Conservation (phyloP, 1,140 invertebrate species). For the Belonocnema kinseyi region DNA sequence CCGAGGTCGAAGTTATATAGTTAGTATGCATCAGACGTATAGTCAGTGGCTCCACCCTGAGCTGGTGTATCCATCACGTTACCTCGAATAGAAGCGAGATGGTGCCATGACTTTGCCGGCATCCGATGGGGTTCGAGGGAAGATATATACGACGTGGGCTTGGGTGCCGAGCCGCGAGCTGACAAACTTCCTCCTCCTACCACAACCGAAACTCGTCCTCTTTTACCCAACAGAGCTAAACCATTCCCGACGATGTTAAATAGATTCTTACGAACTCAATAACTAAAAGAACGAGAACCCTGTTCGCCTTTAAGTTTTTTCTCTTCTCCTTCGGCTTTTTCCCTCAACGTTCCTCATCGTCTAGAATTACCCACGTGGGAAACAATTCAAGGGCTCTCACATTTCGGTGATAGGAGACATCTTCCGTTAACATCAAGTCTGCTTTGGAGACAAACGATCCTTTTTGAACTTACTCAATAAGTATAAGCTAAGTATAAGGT, state of each 20-base stretch:
- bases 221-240: conserved; percentile 47
- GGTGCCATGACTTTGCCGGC: conserved; percentile 44
- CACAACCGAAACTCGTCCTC: conserved; percentile 35
- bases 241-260: conserved; percentile 62
- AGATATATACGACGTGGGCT: conserved; percentile 67
- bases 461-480: not conserved
- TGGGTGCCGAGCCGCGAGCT: conserved; percentile 65
- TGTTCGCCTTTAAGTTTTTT: conserved; percentile 45
- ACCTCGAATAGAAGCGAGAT: conserved; percentile 44
- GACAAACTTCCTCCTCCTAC: conserved; percentile 62
- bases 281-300: conserved; percentile 55
- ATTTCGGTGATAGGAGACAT: not conserved
- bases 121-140: conserved; percentile 48
- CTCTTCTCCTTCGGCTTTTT: conserved; percentile 44
- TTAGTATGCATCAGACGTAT: conserved; percentile 66
- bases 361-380: conserved; percentile 23
- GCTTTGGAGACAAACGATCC: not conserved
- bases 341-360: conserved; percentile 32
- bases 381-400: conserved; percentile 9
- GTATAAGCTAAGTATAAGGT: too few species aligned
- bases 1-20: conserved; percentile 43
- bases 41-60: conserved; percentile 57
- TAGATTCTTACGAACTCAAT: conserved; percentile 66
- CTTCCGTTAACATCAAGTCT: not conserved
- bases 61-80: conserved; percentile 69